phyloP scores from a whole-genome alignment of 2,888 invertebrate genomes.

The Ormyrus thymus region DNA sequence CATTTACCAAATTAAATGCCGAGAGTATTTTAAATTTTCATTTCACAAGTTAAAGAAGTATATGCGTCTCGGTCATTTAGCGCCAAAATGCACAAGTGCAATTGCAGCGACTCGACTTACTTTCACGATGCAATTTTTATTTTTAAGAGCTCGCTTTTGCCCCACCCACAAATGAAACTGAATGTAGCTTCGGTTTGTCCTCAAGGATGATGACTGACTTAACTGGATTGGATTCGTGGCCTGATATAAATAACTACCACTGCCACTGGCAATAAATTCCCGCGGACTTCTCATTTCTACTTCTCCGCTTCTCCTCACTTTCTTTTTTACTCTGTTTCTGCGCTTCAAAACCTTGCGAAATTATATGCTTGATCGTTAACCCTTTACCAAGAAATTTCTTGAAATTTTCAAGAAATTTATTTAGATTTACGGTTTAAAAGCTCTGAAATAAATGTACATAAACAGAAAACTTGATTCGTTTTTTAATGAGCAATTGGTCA shows the following conservation, averaged over 20 bases:
- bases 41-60: neutral
- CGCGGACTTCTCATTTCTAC: neutral
- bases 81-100: neutral
- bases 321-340: neutral
- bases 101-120: neutral
- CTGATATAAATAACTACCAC: conserved; percentile 65
- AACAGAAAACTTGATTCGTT: too few relatives aligned
- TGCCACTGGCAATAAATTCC: conserved; percentile 63
- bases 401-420: too few relatives aligned
- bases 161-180: conserved; percentile 4
- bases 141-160: conserved; percentile 13
- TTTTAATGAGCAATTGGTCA: too few relatives aligned
- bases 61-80: neutral
- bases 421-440: too few relatives aligned
- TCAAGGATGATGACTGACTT: conserved; percentile 63
- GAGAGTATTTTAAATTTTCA: neutral
- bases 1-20: neutral
- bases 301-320: neutral
- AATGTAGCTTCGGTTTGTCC: conserved; percentile 42
- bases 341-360: too few relatives aligned
- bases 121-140: conserved; percentile 36
- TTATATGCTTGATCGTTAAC: too few relatives aligned
- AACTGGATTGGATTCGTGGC: conserved; percentile 63
- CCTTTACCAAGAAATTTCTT: too few relatives aligned
- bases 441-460: too few relatives aligned